Base-by-base conservation (phyloP, 2,888 invertebrate species). In the Apomyelois bistriatella region DNA sequence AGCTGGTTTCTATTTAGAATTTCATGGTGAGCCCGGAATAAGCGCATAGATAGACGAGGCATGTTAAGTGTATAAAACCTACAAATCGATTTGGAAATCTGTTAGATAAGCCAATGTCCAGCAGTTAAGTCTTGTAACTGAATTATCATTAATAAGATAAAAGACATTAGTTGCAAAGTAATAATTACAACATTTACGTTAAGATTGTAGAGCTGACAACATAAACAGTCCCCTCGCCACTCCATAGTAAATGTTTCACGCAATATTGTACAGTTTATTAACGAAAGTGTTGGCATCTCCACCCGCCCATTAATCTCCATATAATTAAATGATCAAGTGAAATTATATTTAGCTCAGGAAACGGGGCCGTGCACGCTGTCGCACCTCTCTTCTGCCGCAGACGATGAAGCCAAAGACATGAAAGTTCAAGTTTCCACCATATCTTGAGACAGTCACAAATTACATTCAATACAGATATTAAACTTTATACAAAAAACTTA, bases 301-400 rank as follows among this genome's bases (percentile, higher is more conserved):
- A 70, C 74, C 74, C 71, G 75, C 74, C 80, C 79, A 88, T 89
- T 88, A 85, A 89, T 89, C 88, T 88, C 82, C 81, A 87, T 86
- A 87, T 88, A 89, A 88, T 88, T 85, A 89, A 86, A 89, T 86
- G 87, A 88, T 88, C 87, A 87, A 89, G 85, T 82, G 80, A 89
- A 84, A 82, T 82, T 89, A 88, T 87, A 87, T 89, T 86, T 89
- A 88, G 87, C 85, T 62, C 73, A 78, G 80, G 79, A 86, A 89
- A 87, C 73, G 83, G 76, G 88, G 85, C 77, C 86, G 82, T 70
- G 74, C 70, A 70, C 73, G 70, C 61, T 70, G 77, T 68, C 76
- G 70, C 75, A 68, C 62, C 74, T 70, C 69, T 68, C 70, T 68
- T 60, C 54, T 52, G 69, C 73, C 53, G 69, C 73, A 67, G 64